A percentile compares a stretch with the other conserved stretches of the same genome.
These are phyloP conservation scores for Saccopteryx leptura DNA, from an alignment of 2,113 vertebrate species.

Conservation along the genomic window DNA sequence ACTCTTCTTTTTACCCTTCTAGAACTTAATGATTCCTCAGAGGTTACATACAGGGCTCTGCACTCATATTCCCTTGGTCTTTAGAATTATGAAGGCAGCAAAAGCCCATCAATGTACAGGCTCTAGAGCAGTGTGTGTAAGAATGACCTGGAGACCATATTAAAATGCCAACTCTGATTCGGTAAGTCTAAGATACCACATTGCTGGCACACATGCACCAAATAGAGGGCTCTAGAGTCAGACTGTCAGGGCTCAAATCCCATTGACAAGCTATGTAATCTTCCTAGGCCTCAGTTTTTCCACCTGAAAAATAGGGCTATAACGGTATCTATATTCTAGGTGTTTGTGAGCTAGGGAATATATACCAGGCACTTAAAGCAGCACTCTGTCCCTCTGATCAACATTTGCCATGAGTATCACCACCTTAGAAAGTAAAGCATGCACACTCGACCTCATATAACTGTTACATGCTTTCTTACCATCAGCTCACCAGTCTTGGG, in stretches of 20 bases:
- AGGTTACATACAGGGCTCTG: neutral
- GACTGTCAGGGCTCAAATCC: neutral
- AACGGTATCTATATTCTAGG: neutral
- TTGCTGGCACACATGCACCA: neutral
- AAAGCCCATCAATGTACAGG: neutral
- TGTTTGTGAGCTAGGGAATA: neutral
- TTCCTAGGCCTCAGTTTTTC: neutral
- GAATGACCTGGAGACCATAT: neutral
- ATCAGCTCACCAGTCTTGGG: neutral
- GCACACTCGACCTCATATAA: neutral
- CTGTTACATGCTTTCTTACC: neutral
- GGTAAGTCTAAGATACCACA: neutral
- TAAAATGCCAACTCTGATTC: neutral
- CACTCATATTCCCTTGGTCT: neutral
- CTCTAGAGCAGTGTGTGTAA: neutral
- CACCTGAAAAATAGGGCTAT: neutral
- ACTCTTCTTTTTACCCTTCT: neutral
- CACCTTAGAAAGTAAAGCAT: neutral
- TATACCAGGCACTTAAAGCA: neutral
- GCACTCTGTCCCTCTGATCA: neutral
- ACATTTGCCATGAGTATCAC: neutral
- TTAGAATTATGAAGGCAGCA: neutral
- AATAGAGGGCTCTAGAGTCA: neutral
- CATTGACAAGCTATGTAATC: neutral
- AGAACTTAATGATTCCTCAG: neutral